These are phyloP conservation scores for Drosophila mauritiana DNA, from an alignment of 1,140 invertebrate species.

Conservation along the genomic window DNA sequence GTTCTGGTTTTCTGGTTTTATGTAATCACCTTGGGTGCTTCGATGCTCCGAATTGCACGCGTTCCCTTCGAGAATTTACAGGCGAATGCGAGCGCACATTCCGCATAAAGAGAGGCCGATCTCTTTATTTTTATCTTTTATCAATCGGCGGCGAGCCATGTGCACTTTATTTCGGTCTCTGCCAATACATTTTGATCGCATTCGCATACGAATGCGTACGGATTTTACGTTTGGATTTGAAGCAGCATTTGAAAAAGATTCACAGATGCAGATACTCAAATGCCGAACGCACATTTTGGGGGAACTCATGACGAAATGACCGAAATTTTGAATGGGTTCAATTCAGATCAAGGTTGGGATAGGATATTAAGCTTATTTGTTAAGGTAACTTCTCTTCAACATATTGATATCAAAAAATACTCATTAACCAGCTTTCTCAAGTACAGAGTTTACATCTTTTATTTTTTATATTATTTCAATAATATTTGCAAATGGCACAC, in stretches of 20 bases:
- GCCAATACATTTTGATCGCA: slow-evolving; percentile 58
- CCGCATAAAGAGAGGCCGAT: slow-evolving; percentile 32
- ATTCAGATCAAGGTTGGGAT: background rate
- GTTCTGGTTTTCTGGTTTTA: slow-evolving; percentile 51
- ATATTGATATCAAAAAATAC: background rate
- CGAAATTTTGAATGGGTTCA: background rate
- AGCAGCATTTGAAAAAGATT: slow-evolving; percentile 5
- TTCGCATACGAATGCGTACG: slow-evolving; percentile 29
- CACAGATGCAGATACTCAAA: background rate
- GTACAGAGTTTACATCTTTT: slow-evolving; percentile 34
- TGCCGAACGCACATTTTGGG: slow-evolving; percentile 1
- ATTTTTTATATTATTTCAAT: slow-evolving; percentile 38
- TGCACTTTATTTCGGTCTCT: slow-evolving; percentile 73
- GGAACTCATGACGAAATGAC: background rate
- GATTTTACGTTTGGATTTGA: slow-evolving; percentile 1
- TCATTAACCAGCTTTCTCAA: background rate
- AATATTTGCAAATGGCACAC: slow-evolving; percentile 69
- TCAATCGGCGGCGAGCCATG: slow-evolving; percentile 66
- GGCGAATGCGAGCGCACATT: slow-evolving; percentile 69
- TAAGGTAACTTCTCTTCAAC: background rate
- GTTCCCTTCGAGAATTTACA: slow-evolving; percentile 71
- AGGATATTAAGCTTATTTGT: too few relatives aligned
- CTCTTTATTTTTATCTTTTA: slow-evolving; percentile 83
- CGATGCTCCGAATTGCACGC: slow-evolving; percentile 55
- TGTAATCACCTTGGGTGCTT: slow-evolving; percentile 70